These are phyloP conservation scores for Drosophila yakuba DNA, from an alignment of 1,140 invertebrate species.

Conservation along the genomic window DNA sequence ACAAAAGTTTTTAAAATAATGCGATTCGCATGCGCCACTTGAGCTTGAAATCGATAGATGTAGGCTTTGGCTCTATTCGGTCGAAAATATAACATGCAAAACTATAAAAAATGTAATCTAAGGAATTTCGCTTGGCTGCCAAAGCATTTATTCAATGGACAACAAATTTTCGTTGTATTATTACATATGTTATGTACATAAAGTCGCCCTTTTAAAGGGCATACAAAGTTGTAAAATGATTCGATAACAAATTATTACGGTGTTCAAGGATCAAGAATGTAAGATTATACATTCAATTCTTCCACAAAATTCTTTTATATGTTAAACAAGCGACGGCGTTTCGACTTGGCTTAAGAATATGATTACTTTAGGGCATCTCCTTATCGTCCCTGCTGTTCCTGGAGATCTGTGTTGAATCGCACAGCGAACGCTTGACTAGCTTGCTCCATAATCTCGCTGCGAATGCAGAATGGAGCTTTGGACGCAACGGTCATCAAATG, in stretches of 20 bases:
- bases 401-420: not conserved
- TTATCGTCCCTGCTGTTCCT: not conserved
- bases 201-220: not conserved
- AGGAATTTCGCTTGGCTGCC: too few species aligned
- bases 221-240: not conserved
- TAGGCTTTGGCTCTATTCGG: too few species aligned
- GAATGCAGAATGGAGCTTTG: not conserved
- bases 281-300: not conserved
- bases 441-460: not conserved
- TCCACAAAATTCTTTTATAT: not conserved
- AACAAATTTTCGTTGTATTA: too few species aligned
- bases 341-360: not conserved
- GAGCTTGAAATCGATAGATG: not conserved
- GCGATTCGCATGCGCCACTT: slow-evolving; percentile 25
- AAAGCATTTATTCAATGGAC: too few species aligned
- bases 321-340: not conserved
- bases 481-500: slow-evolving; percentile 2
- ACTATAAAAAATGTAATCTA: too few species aligned
- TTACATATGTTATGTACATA: too few species aligned
- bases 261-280: not conserved
- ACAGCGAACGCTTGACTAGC: not conserved
- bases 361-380: not conserved
- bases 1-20: too few species aligned
- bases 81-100: too few species aligned
- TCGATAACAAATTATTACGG: not conserved